A percentile compares a stretch with the other conserved stretches of the same genome.
phyloP scores from a whole-genome alignment of 2,797 vertebrate genomes.

The Melopsittacus undulatus region DNA sequence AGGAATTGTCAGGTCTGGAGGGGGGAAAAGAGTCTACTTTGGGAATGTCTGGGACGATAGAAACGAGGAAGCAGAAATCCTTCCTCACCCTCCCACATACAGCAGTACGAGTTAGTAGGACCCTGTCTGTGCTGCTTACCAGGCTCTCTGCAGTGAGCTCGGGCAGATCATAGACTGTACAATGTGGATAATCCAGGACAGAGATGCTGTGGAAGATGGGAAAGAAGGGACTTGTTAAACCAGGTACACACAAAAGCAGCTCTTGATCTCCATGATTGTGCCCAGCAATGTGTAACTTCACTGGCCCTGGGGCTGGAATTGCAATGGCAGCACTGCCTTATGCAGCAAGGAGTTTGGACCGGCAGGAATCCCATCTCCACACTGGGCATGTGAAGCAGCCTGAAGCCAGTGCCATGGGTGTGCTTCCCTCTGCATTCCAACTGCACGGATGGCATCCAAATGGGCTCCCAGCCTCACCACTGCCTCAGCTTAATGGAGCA shows the following conservation, averaged over 20 bases:
- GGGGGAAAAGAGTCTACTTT: neutral
- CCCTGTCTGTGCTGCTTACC: constrained; percentile 79
- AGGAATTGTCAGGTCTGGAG: neutral
- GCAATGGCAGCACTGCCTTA: neutral
- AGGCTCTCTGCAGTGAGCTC: constrained; percentile 95
- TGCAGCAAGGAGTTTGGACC: neutral
- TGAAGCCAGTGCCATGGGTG: fast-evolving
- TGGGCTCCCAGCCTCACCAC: neutral
- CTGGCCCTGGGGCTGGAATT: neutral
- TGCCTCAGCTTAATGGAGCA: neutral
- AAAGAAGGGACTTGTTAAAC: neutral
- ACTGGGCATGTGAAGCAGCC: fast-evolving
- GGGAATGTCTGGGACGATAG: neutral
- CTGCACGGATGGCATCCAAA: neutral
- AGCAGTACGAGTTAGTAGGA: neutral
- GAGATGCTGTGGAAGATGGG: constrained; percentile 82
- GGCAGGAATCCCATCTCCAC: neutral
- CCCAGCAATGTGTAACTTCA: neutral
- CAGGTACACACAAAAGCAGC: fast-evolving
- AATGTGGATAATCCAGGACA: constrained; percentile 90
- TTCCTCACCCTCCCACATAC: neutral
- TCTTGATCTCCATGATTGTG: too few relatives aligned
- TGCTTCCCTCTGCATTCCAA: neutral
- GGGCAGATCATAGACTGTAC: constrained; percentile 90
- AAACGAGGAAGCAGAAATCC: neutral